A percentile compares a stretch with the other conserved stretches of the same genome.
Evolutionary conservation across 2,113 vertebrate genomes (phyloP).

Genomic region (Sebastes schlegelii): DNA sequence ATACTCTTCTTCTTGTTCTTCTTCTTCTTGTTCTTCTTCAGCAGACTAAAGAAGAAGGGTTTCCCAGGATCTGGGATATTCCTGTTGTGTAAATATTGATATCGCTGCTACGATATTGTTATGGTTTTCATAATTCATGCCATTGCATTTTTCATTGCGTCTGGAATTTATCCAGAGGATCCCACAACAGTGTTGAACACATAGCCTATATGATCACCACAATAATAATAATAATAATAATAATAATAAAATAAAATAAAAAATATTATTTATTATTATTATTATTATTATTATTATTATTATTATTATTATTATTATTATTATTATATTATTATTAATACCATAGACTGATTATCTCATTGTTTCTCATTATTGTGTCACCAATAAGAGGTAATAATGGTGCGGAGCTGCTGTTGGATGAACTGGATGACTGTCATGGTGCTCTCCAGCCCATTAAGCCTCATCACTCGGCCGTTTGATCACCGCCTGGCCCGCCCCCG

Average conservation of each 20-base stretch:
- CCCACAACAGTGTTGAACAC: slow-evolving; percentile 8
- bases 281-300: background rate
- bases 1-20: background rate
- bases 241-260: background rate
- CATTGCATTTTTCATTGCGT: slow-evolving; percentile 72
- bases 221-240: background rate
- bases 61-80: slow-evolving; percentile 61
- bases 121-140: slow-evolving; percentile 76
- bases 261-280: too few species aligned
- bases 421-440: too few species aligned
- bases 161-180: slow-evolving; percentile 37
- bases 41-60: slow-evolving; percentile 33
- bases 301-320: too few species aligned
- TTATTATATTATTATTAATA: too few species aligned
- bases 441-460: slow-evolving; percentile 64
- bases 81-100: slow-evolving; percentile 76
- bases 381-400: slow-evolving; percentile 6
- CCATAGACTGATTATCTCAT: too few species aligned
- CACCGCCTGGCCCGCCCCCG: slow-evolving; percentile 61
- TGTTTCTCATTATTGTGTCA: background rate
- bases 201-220: background rate
- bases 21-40: background rate
- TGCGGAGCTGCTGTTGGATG: background rate
- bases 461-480: slow-evolving; percentile 76
- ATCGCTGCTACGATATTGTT: slow-evolving; percentile 70